Base-by-base conservation (phyloP, 2,113 vertebrate genomes). In the Donacobius atricapilla region DNA sequence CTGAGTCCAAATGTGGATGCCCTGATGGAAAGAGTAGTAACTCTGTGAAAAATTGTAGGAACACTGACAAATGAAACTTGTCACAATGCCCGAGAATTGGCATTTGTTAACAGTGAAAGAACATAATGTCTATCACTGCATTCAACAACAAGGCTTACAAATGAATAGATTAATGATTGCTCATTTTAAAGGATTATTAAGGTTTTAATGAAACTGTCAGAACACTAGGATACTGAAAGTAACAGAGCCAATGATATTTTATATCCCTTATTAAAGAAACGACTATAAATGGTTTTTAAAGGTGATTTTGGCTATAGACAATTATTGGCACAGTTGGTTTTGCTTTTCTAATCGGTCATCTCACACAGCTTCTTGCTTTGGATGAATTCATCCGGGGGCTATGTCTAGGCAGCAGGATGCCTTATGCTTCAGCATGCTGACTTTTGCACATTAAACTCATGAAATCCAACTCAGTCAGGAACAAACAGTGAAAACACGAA, bases 51-150 rank as follows among this genome's bases (percentile, higher is more conserved):
- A 88, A 87, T 84, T 96, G 84, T 83, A 83, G 76, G 58, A 93
- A 96, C 40, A 33, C 51, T 94, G 87, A 95, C 87, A 88, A 97
- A 94, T 93, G 65, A 94, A 96, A 90, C 44, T 94, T 94, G 93
- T 93, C 90, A 96, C 71, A 70, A 78, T 80, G 93, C 95, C 87
- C 89, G 69, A 89, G 88, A 94, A 92, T 87, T 93, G 95, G 60
- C 37, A 87, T 91, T 94, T 82, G 82, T 54, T 97, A 95, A 75
- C 76, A 60, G 90, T 76, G 35, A 91, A 90, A 61, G 48, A 93
- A 89, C 60, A 37, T 47, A 66, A 72, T 81, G 69, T 64, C 95
- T 97, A 76, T 96, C 84, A 80, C 77, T 86, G 18, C 5, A 2
- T 94, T 97, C 71, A 93, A 81, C 78, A 87, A 78, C 64, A 58